These are phyloP conservation scores for Melanostoma mellinum DNA, from an alignment of 2,888 invertebrate species.

Conservation along the genomic window DNA sequence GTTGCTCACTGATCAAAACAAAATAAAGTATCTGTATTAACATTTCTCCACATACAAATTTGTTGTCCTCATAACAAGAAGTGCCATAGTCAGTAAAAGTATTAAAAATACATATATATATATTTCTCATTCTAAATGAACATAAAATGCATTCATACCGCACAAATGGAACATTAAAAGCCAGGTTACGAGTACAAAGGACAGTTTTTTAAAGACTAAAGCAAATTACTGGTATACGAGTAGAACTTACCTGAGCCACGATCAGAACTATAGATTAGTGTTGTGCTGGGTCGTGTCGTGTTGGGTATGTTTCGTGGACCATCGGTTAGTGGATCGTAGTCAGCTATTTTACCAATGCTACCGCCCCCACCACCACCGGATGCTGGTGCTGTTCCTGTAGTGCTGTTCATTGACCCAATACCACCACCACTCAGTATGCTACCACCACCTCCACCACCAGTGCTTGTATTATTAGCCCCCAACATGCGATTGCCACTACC, in stretches of 20 bases:
- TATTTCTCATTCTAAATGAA: constrained; percentile 30
- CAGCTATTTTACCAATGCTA: constrained; percentile 89
- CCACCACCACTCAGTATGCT: constrained; percentile 68
- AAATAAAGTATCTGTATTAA: constrained; percentile 21
- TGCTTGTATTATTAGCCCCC: constrained; percentile 54
- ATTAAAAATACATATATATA: background rate
- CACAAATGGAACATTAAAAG: constrained; percentile 49
- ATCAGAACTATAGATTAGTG: constrained; percentile 92
- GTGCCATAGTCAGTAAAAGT: background rate
- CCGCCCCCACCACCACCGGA: constrained; percentile 66
- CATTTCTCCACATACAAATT: background rate
- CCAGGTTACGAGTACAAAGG: constrained; percentile 36
- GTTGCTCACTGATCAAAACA: constrained; percentile 78
- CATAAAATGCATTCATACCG: constrained; percentile 16
- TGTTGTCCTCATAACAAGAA: background rate
- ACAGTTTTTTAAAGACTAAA: constrained; percentile 22
- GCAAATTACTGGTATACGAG: constrained; percentile 13
- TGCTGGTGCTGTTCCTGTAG: constrained; percentile 56
- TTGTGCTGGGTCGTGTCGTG: constrained; percentile 90
- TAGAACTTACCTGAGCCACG: constrained; percentile 85
- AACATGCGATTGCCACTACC: constrained; percentile 65
- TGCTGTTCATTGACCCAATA: constrained; percentile 74
- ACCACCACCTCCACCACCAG: constrained; percentile 71
- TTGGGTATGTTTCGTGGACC: constrained; percentile 88
- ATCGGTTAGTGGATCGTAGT: constrained; percentile 90